A percentile compares a stretch with the other conserved stretches of the same genome.
These are phyloP conservation scores for Agelas oroides DNA, from an alignment of 37 sponge, comb jelly and placozoan genomes.

Conservation along the genomic window DNA sequence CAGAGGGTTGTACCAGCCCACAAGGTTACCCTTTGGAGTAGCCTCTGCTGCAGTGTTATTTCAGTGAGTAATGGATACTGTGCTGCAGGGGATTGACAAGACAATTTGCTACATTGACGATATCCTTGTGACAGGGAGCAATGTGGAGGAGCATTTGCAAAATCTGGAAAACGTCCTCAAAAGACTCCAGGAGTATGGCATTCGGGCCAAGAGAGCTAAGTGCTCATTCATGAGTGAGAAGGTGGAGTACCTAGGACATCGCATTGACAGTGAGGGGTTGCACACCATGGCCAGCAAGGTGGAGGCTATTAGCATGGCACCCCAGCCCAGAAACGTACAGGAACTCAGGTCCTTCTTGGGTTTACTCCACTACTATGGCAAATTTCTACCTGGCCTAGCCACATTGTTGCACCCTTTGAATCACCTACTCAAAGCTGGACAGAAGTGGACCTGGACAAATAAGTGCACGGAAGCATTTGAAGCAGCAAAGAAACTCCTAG, in stretches of 20 bases:
- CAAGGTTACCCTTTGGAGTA: slow-evolving; percentile 36
- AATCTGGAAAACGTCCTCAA: slow-evolving; percentile 40
- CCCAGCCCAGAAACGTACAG: slow-evolving; percentile 25
- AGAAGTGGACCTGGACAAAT: slow-evolving; percentile 37
- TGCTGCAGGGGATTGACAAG: slow-evolving; percentile 15
- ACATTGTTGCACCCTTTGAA: slow-evolving; percentile 30
- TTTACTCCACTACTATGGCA: slow-evolving; percentile 40
- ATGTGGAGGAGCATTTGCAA: slow-evolving; percentile 26
- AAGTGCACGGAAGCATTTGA: slow-evolving; percentile 20
- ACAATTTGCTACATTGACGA: slow-evolving; percentile 47
- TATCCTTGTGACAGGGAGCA: slow-evolving; percentile 35
- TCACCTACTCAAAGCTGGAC: slow-evolving; percentile 7
- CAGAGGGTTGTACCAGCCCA: slow-evolving; percentile 38
- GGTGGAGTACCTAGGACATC: slow-evolving; percentile 50
- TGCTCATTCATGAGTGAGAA: slow-evolving; percentile 15
- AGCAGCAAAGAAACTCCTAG: slow-evolving; percentile 10
- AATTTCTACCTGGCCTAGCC: slow-evolving; percentile 57
- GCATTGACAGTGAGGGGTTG: slow-evolving; percentile 23
- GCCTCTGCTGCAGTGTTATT: slow-evolving; percentile 34
- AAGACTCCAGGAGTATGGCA: slow-evolving; percentile 2
- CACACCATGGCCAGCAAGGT: slow-evolving; percentile 26
- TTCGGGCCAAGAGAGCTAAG: slow-evolving; percentile 8
- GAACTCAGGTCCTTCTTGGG: slow-evolving; percentile 53
- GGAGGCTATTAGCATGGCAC: slow-evolving; percentile 37
- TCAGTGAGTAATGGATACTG: slow-evolving; percentile 20